These are phyloP conservation scores for Acrocyrtus sp. DNA, from an alignment of 2,888 invertebrate genomes.

Conservation along the genomic window DNA sequence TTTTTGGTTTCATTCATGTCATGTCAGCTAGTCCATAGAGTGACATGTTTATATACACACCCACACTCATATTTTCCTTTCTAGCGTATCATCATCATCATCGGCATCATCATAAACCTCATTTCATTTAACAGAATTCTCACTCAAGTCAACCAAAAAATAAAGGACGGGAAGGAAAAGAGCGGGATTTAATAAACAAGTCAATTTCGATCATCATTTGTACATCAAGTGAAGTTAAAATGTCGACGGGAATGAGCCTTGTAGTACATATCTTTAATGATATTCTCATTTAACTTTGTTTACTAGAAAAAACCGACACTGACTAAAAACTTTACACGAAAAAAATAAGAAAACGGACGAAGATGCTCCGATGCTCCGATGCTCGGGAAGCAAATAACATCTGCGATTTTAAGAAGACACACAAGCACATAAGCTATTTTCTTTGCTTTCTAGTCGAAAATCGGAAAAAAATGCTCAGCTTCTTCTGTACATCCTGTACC, in stretches of 20 bases:
- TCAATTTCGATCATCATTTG: conserved; percentile 1
- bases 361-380: neutral
- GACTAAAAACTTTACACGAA: neutral
- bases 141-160: neutral
- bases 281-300: neutral
- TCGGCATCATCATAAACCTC: neutral
- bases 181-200: conserved; percentile 1
- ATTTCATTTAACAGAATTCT: neutral
- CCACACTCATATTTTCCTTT: neutral
- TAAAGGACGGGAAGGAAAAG: neutral
- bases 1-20: neutral
- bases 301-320: neutral
- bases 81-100: too few species aligned
- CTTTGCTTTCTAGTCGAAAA: too few species aligned
- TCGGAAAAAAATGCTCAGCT: too few species aligned
- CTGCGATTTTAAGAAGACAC: neutral
- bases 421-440: neutral
- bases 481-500: too few species aligned
- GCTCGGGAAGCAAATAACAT: neutral
- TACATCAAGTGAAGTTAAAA: neutral
- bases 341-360: neutral
- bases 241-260: neutral
- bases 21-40: neutral
- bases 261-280: neutral
- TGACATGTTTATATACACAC: neutral